A percentile compares a stretch with the other conserved stretches of the same genome.
Evolutionary conservation across 2,888 invertebrate species (phyloP).

Genomic region (Diaprepes abbreviatus): DNA sequence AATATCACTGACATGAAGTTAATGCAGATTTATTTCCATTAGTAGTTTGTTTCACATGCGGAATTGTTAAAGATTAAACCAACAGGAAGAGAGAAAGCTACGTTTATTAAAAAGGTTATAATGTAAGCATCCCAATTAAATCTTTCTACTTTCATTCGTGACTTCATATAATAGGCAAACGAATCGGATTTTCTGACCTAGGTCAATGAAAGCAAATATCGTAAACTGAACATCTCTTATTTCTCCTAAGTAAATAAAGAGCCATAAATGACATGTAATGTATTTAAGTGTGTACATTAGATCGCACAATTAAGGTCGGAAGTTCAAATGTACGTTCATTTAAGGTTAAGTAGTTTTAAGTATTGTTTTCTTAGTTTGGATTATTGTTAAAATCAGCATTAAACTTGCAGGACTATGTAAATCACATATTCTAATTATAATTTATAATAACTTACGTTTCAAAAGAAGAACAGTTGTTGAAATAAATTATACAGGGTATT

Average conservation of each 20-base stretch:
- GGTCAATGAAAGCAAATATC: conserved; percentile 20
- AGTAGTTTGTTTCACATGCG: neutral
- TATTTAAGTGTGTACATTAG: neutral
- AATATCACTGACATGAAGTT: too few species aligned
- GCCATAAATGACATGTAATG: conserved; percentile 9
- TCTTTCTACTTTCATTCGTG: conserved; percentile 2
- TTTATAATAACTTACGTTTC: too few species aligned
- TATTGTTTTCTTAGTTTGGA: neutral
- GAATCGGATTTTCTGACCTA: neutral
- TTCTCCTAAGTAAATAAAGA: conserved; percentile 13
- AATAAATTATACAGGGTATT: too few species aligned
- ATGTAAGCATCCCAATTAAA: conserved; percentile 1
- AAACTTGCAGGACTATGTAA: neutral
- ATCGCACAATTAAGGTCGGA: conserved; percentile 15
- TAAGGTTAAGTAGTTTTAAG: conserved; percentile 1
- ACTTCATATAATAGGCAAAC: neutral
- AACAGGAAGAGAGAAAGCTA: conserved; percentile 24
- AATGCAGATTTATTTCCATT: too few species aligned
- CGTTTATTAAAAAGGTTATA: conserved; percentile 9
- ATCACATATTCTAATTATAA: too few species aligned
- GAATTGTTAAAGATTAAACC: conserved; percentile 1
- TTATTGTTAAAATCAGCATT: neutral
- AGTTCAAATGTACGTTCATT: conserved; percentile 2
- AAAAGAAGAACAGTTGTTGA: too few species aligned
- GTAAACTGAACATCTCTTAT: neutral